These are phyloP conservation scores for Phoeniculus purpureus DNA, from an alignment of 2,797 vertebrate genomes.

Conservation along the genomic window DNA sequence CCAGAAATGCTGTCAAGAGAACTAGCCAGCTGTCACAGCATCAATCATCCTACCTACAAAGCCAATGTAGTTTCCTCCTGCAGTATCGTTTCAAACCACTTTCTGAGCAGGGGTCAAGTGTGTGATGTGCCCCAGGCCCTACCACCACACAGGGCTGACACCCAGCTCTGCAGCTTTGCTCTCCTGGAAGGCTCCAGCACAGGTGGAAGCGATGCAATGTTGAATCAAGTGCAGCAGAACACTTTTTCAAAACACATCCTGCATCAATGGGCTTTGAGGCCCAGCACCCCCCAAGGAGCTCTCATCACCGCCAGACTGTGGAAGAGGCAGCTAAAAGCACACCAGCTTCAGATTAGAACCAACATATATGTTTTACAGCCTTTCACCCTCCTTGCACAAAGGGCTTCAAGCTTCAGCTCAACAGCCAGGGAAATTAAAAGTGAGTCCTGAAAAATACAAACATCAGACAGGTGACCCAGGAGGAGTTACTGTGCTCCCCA, in stretches of 20 bases:
- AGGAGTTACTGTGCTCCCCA: background rate
- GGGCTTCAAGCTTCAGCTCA: background rate
- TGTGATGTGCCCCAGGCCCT: background rate
- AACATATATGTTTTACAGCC: background rate
- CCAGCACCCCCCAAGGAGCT: background rate
- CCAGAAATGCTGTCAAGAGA: accelerated
- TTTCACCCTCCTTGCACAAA: background rate
- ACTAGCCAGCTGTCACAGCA: background rate
- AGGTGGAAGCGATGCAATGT: accelerated
- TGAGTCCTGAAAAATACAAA: background rate
- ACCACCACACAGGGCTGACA: accelerated
- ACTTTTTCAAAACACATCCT: background rate
- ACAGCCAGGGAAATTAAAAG: background rate
- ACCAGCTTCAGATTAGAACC: background rate
- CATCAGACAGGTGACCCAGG: background rate
- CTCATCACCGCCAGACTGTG: background rate
- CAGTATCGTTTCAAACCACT: background rate
- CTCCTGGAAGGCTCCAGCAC: background rate
- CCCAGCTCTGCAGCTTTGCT: accelerated
- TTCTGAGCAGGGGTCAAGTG: background rate
- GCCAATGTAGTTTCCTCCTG: background rate
- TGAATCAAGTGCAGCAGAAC: background rate
- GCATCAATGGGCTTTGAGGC: background rate
- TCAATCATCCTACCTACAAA: accelerated
- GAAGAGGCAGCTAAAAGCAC: background rate